A percentile compares a stretch with the other conserved stretches of the same genome.
Conservation (phyloP, 2,888 invertebrate species). For the Lepidochitona cinerea region DNA sequence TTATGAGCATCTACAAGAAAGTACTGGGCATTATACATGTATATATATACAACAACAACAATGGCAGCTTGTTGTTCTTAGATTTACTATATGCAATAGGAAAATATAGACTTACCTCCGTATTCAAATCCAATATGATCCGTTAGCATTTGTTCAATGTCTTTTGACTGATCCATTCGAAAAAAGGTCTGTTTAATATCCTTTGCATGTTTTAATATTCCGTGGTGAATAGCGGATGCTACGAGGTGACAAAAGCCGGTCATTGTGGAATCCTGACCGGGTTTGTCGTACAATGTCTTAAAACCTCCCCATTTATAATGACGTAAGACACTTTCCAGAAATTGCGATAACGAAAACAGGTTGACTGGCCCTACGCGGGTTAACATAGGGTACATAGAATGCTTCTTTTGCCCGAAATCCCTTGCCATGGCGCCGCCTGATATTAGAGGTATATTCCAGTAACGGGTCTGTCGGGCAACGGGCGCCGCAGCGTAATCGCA, state of each 20-base stretch:
- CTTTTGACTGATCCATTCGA: conserved; percentile 28
- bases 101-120: conserved; percentile 47
- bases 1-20: background rate
- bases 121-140: conserved; percentile 51
- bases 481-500: conserved; percentile 83
- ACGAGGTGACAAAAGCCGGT: conserved; percentile 83
- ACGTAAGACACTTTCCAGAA: conserved; percentile 32
- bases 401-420: conserved; percentile 43
- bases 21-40: too few species aligned
- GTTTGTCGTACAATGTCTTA: conserved; percentile 82
- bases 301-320: conserved; percentile 39
- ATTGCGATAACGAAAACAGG: conserved; percentile 47
- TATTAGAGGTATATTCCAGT: conserved; percentile 92
- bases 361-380: conserved; percentile 73
- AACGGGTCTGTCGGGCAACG: conserved; percentile 79
- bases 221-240: conserved; percentile 81
- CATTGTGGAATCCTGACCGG: conserved; percentile 79
- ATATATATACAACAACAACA: too few species aligned
- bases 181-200: conserved; percentile 49
- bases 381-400: conserved; percentile 79
- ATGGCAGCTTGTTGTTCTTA: too few species aligned
- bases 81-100: too few species aligned
- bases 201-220: conserved; percentile 23
- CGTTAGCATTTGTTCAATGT: conserved; percentile 37
- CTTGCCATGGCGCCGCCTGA: conserved; percentile 72